A percentile compares a stretch with the other conserved stretches of the same genome.
Conservation (phyloP, 2,888 invertebrate genomes). For the Xylota segnis region DNA sequence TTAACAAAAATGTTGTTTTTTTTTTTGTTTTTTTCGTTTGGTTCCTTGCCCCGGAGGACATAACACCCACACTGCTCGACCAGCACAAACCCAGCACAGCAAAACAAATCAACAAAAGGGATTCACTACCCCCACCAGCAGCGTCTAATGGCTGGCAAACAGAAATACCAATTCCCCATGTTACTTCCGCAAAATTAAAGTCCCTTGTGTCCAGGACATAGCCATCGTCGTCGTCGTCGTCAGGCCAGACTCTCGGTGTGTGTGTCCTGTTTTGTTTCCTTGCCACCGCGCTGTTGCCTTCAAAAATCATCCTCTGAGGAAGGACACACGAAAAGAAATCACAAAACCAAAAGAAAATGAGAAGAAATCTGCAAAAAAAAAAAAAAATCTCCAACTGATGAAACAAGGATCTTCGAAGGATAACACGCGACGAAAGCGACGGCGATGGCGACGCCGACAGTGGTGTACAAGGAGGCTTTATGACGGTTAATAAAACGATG, state of each 20-base stretch:
- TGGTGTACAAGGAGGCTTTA: conserved; percentile 38
- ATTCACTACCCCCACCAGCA: conserved; percentile 10
- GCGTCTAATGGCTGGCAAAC: conserved; percentile 60
- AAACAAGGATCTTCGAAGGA: conserved; percentile 47
- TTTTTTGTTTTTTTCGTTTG: not conserved
- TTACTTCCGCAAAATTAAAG: conserved; percentile 84
- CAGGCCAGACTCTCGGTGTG: conserved; percentile 31
- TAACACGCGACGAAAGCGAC: conserved; percentile 37
- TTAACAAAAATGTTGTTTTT: conserved; percentile 45
- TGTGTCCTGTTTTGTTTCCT: conserved; percentile 20
- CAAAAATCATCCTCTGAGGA: conserved; percentile 1
- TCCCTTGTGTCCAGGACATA: conserved; percentile 78
- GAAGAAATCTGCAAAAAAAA: conserved; percentile 1
- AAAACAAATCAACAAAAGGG: conserved; percentile 54
- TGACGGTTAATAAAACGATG: conserved; percentile 67
- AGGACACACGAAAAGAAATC: not conserved
- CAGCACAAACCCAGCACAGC: not conserved
- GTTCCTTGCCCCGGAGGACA: conserved; percentile 34
- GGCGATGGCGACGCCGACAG: not conserved
- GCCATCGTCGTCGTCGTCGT: conserved; percentile 9
- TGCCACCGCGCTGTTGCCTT: not conserved
- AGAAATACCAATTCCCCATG: conserved; percentile 81
- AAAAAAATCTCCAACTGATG: conserved; percentile 13
- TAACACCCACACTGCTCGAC: conserved; percentile 10
- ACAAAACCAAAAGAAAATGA: not conserved